phyloP scores from a whole-genome alignment of 1,140 invertebrate genomes.

The Penaeus vannamei region DNA sequence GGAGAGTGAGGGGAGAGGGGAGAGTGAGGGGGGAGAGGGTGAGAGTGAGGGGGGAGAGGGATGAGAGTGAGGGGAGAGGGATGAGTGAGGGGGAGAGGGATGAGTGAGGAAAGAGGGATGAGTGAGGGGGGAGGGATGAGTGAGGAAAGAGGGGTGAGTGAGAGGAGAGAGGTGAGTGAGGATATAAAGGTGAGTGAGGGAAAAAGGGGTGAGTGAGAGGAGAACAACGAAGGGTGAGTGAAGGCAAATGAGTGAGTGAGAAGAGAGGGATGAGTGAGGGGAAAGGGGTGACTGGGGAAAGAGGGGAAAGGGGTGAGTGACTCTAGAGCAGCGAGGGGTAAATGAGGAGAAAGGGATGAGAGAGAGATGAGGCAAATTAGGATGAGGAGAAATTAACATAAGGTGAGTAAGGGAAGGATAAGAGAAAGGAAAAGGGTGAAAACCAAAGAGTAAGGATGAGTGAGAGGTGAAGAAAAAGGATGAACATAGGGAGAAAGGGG shows the following conservation, averaged over 20 bases:
- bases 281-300: not conserved
- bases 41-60: not conserved
- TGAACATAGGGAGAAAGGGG: no score
- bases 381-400: no score
- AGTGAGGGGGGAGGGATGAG: not conserved
- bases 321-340: no score
- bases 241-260: no score
- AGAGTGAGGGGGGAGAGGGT: not conserved
- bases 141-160: not conserved
- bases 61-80: no score
- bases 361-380: no score
- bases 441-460: no score
- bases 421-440: no score
- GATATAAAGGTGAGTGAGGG: not conserved
- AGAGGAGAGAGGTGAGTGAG: not conserved
- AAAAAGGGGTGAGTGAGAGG: not conserved
- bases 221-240: not conserved
- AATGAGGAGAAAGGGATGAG: no score
- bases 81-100: not conserved
- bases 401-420: no score
- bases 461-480: no score
- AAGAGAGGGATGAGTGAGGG: not conserved
- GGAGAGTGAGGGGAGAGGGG: not conserved
- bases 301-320: no score
- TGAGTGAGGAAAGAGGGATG: not conserved